Evolutionary conservation across 2,888 invertebrate species (phyloP), one percentile per base, ranked within the genome.

Genomic region (Xestia xanthographa): DNA sequence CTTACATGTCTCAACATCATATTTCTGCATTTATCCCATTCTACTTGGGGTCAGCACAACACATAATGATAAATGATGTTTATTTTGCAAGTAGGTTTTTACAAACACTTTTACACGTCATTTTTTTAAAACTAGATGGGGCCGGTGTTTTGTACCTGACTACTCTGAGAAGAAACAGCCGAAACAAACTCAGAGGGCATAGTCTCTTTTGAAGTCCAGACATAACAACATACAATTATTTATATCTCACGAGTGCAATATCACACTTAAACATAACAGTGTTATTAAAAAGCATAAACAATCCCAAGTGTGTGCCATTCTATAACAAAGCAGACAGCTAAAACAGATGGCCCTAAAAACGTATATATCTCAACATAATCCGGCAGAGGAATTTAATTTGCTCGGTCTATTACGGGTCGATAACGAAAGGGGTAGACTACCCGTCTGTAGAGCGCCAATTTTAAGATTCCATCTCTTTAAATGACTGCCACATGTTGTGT

Each of bases 301-400:
- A 65, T 22, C 17, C 56, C 20, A 48, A 70, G 38, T 62, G 26
- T 76, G n/a, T 65, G 45, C 48, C 69, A 58, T 56, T 38, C 58
- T 45, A 68, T 85, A 67, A 75, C 75, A 58, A 77, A 83, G 72
- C 77, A 66, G 63, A 70, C 50, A 66, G 69, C 60, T 76, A 45
- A 69, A 77, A 83, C 72, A 77, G 50, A 83, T 75, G 74, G 53
- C 66, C 63, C 75, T 75, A 67, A 72, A 87, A 86, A 75, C 71
- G 65, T 77, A 88, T 77, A 88, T 88, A 77, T 87, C 70, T 88
- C 82, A 84, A 87, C 80, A 87, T 87, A 84, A 89, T 84, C 82
- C 76, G 34, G 38, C 79, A 17, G 63, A 88, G 88, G 88, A 89
- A 89, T 89, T 89, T 89, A 89, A 89, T 89, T 89, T 88, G 80